phyloP scores from a whole-genome alignment of 2,888 invertebrate genomes.

The Drosophila meridionalis region DNA sequence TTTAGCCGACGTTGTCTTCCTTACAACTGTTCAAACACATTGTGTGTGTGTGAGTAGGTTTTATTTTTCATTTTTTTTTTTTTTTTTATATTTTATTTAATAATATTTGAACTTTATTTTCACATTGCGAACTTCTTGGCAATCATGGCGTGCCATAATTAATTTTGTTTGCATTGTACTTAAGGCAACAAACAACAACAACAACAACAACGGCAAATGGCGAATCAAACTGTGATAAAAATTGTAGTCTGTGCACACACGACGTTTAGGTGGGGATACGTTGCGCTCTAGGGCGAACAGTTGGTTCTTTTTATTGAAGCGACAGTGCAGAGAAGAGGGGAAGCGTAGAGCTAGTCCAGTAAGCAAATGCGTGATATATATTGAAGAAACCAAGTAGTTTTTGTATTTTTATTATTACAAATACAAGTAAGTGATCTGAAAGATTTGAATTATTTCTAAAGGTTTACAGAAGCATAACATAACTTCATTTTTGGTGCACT shows the following conservation, averaged over 20 bases:
- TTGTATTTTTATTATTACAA: too few species aligned
- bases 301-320: slow-evolving; percentile 10
- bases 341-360: not conserved
- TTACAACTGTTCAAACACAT: slow-evolving; percentile 74
- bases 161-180: slow-evolving; percentile 67
- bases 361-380: not conserved
- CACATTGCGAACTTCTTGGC: slow-evolving; percentile 47
- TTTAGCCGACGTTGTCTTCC: slow-evolving; percentile 51
- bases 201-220: slow-evolving; percentile 27
- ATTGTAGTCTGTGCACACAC: slow-evolving; percentile 12
- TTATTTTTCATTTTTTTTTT: slow-evolving; percentile 23
- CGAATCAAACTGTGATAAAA: slow-evolving; percentile 45
- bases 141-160: slow-evolving; percentile 61
- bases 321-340: not conserved
- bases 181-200: slow-evolving; percentile 37
- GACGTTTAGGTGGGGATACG: slow-evolving; percentile 10
- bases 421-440: too few species aligned
- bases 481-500: not conserved
- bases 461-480: too few species aligned
- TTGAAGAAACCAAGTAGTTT: not conserved
- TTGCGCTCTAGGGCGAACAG: slow-evolving; percentile 9
- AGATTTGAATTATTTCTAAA: too few species aligned
- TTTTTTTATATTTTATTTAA: slow-evolving; percentile 32
- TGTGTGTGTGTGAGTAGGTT: not conserved
- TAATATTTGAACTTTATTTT: slow-evolving; percentile 47